Base-by-base conservation (phyloP, 1,140 invertebrate species). In the Cylas formicarius region DNA sequence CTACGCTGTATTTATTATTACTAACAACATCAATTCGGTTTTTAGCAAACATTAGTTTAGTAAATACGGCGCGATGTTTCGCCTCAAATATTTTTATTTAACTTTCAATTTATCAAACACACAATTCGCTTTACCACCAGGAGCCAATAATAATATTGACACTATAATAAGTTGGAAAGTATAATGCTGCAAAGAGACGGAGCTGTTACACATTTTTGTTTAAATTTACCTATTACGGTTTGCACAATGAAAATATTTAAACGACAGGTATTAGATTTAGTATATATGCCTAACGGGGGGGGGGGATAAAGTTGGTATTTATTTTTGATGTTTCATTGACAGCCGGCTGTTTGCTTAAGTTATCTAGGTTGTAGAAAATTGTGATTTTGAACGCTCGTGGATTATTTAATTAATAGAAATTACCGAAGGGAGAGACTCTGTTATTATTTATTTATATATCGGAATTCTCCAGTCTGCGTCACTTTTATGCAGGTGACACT, bases 51-150 rank as follows among this genome's bases (percentile, higher is more conserved):
- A 49, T 44, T 43, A 44, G 35, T 43, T 41, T 38, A 29, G 40
- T 49, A 37, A 49, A 49, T 49, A 38, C n/a, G n/a, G n/a, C n/a
- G n/a, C n/a, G n/a, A n/a, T 44, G 33, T 49, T 37, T 36, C 35
- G 41, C 34, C 35, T 45, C 28, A 50, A 50, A 50, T 44, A 44
- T 50, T 50, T 50, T 50, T 50, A 50, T 50, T 50, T 50, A 40
- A 50, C 48, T 50, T 50, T 50, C 48, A 50, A 44, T 50, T 50
- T 50, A 50, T 50, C 48, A 44, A 31, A 44, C 44, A 50, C 42
- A 50, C 9, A 26, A 44, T 50, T 50, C 21, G 29, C 44, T 50
- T 44, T 23, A 32, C 32, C 47, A 32, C 36, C 7, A 11, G n/a
- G 13, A 48, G 46, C 39, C 18, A 36, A 36, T 34, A 40, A 44